Evolutionary conservation across 2,888 invertebrate genomes (phyloP), one percentile per base, ranked within the genome.

Genomic region (Chouioia cunea): DNA sequence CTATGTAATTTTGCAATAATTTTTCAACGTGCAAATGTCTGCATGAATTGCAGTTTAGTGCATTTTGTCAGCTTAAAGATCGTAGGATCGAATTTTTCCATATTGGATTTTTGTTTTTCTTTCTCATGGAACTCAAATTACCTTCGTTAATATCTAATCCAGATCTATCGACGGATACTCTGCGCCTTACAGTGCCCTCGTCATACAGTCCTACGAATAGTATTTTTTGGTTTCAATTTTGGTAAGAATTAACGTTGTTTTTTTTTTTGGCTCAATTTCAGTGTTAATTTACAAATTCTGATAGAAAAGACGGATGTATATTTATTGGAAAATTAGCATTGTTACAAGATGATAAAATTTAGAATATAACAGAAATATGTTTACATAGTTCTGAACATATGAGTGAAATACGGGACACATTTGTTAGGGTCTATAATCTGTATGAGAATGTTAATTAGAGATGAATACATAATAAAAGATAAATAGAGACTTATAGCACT

Each of bases 61-160:
- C 66, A 72, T 64, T 72, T 65, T 62, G 56, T 62, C 16, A 65
- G 53, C 60, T 14, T 12, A 59, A 43, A 65, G 57, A 60, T 64
- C 56, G 56, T 20, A 22, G 27, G 57, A 68, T 68, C 67, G 16
- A 59, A 27, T 53, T 44, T 50, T 59, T 64, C 43, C 53, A 18
- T 16, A 14, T 65, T 65, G 20, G 22, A 6, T 43, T 70, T 62
- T 48, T 36, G 10, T 36, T 36, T 36, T 58, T 66, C 20, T 20
- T 58, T 54, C 44, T 60, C 59, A 50, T 70, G 54, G 67, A 73
- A 71, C 75, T 79, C 70, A 60, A 66, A 75, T 83, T 85, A 88
- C 89, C 89, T 86, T 89, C 88, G 73, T 87, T 88, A 81, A 89
- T 88, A 79, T 89, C 89, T 79, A 89, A 82, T 82, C 87, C 87